phyloP scores from a whole-genome alignment of 2,113 vertebrate genomes.

The Alouatta palliata region DNA sequence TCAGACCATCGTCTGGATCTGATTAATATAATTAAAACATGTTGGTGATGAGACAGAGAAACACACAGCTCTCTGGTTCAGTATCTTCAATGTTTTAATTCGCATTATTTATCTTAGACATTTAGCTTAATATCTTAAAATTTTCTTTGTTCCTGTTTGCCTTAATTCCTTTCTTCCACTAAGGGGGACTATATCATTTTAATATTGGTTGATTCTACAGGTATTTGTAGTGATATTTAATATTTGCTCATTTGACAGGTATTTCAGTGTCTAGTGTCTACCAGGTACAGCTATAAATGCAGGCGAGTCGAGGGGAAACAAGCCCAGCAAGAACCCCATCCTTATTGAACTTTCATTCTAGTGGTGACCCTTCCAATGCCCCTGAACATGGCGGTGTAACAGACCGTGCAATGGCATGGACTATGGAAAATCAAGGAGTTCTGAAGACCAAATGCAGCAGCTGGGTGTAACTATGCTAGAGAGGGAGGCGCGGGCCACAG shows the following conservation, averaged over 20 bases:
- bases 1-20: background rate
- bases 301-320: background rate
- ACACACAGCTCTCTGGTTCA: background rate
- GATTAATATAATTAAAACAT: background rate
- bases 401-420: background rate
- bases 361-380: background rate
- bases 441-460: no score
- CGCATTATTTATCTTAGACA: background rate
- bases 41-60: background rate
- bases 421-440: background rate
- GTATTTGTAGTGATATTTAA: background rate
- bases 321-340: background rate
- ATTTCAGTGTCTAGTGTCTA: background rate
- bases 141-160: background rate
- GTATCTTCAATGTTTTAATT: background rate
- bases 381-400: background rate
- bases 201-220: background rate
- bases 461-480: no score
- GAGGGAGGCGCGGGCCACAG: background rate
- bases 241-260: background rate
- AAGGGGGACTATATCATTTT: background rate
- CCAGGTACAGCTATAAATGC: background rate
- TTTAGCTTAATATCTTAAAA: background rate
- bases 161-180: background rate
- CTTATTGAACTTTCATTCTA: fast-evolving